phyloP scores from a whole-genome alignment of 1,140 invertebrate genomes.

The Drosophila eugracilis region DNA sequence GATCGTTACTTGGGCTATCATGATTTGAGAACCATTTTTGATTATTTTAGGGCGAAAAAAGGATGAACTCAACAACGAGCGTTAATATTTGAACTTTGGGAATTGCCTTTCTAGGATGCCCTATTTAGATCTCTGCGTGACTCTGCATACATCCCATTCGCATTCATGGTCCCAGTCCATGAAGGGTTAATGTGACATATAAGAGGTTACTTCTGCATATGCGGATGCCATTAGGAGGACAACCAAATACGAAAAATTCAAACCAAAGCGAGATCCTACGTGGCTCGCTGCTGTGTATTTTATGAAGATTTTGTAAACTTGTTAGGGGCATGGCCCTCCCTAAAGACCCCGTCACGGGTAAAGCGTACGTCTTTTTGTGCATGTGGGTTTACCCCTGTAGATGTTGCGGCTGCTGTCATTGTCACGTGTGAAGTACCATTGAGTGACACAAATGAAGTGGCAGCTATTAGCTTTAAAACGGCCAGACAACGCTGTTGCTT shows the following conservation, averaged over 20 bases:
- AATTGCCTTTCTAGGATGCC: neutral
- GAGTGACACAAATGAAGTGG: slow-evolving; percentile 81
- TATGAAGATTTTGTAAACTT: slow-evolving; percentile 72
- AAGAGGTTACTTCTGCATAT: slow-evolving; percentile 60
- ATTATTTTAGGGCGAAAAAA: too few species aligned
- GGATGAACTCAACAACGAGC: too few species aligned
- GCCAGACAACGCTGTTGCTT: slow-evolving; percentile 25
- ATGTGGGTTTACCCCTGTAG: slow-evolving; percentile 7
- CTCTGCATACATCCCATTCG: slow-evolving; percentile 4
- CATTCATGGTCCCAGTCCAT: slow-evolving; percentile 21
- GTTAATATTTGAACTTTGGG: too few species aligned
- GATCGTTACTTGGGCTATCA: too few species aligned
- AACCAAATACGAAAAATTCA: neutral
- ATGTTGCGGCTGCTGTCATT: slow-evolving; percentile 61
- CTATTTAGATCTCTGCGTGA: slow-evolving; percentile 11
- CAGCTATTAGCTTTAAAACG: slow-evolving; percentile 79
- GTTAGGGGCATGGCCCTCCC: slow-evolving; percentile 14
- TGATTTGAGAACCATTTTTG: too few species aligned
- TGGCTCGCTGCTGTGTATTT: slow-evolving; percentile 57
- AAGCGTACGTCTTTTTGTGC: slow-evolving; percentile 52
- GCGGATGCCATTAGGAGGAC: slow-evolving; percentile 40
- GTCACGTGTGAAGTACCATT: slow-evolving; percentile 80
- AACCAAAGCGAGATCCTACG: slow-evolving; percentile 48
- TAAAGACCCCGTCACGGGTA: neutral
- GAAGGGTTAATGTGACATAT: slow-evolving; percentile 45